phyloP scores from a whole-genome alignment of 2,888 invertebrate species.

The Steinernema hermaphroditum region DNA sequence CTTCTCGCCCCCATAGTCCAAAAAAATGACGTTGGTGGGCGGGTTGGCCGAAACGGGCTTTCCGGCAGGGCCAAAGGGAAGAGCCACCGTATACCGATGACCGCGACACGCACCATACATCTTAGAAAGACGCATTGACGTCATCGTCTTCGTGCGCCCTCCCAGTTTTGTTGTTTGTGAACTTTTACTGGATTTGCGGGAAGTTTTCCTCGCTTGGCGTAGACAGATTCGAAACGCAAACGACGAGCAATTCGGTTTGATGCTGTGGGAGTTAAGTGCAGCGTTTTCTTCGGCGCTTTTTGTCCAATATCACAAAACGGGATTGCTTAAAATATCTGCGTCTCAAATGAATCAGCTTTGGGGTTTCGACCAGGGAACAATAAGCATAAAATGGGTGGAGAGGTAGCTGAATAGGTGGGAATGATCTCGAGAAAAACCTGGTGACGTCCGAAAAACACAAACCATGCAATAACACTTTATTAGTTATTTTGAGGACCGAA shows the following conservation, averaged over 20 bases:
- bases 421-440: no score
- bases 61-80: neutral
- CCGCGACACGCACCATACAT: slow-evolving; percentile 3
- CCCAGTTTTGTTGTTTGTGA: neutral
- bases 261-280: no score
- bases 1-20: neutral
- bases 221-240: no score
- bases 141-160: neutral
- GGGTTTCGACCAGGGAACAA: no score
- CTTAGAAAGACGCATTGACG: neutral
- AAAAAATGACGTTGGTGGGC: slow-evolving; percentile 22
- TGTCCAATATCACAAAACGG: no score
- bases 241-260: no score
- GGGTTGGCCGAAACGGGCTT: neutral
- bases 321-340: no score
- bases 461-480: neutral
- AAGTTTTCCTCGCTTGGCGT: neutral
- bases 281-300: no score
- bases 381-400: no score
- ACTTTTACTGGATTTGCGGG: neutral
- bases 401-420: no score
- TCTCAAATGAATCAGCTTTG: no score
- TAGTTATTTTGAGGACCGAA: neutral
- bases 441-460: neutral
- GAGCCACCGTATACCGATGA: slow-evolving; percentile 2